Base-by-base conservation (phyloP, 2,113 vertebrate genomes). In the Tauraco erythrolophus region DNA sequence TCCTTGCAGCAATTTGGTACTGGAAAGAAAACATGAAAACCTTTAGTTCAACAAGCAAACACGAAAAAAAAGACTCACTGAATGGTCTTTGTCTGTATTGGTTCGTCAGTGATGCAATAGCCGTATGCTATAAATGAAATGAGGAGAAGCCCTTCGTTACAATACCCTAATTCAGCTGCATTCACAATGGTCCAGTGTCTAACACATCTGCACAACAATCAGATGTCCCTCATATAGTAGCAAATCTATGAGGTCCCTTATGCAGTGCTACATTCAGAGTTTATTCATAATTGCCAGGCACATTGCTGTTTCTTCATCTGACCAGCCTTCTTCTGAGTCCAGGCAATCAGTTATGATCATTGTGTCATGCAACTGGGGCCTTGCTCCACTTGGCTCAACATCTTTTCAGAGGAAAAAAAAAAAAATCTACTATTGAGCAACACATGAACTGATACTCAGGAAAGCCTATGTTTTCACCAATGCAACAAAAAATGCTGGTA, bases 1-100 rank as follows among this genome's bases (percentile, higher is more conserved):
- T 98, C 94, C 95, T 98, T 95, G 96, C 94, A 93, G 97, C 85
- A 94, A 94, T 77, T 90, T 98, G 97, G 84, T 69, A 76, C 98
- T 98, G 82, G n/a, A 93, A 91, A 90, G 25, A 93, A 95, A 89
- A 89, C 31, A 91, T 16, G n/a, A 89, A 70, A 93, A 76, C 2
- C 43, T 92, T 98, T 91, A 98, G 81, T 57, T 43, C 61, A 79
- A 84, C 65, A 37, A 76, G 87, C 61, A 96, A 88, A 96, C 3
- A 28, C 39, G 4, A 24, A 7, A 5, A 46, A 56, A 53, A 41
- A 69, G 6, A 70, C 58, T 86, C 35, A 81, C 46, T 92, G 92
- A 70, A 92, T 31, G 56, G 50, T 84, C 82, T 97, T 94, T 95
- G 54, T 94, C 65, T 80, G 41, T 56, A 41, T 18, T 5, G 1